Evolutionary conservation across 2,888 invertebrate species (phyloP).

Genomic region (Liopterus haemorrhoidalis): DNA sequence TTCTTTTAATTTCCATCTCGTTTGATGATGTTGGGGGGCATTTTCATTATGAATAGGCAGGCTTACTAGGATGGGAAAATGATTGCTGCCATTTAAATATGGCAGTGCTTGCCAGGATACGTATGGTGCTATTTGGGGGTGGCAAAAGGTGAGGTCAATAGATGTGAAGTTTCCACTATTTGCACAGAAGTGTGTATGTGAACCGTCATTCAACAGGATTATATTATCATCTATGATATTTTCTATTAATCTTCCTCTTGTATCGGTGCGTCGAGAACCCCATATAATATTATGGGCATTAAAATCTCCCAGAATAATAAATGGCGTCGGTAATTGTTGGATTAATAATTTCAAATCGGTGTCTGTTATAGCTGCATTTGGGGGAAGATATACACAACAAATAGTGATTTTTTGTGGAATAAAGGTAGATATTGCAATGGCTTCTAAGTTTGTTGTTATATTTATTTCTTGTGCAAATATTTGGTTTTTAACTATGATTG

Average conservation of each 20-base stretch:
- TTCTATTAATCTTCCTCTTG: slow-evolving; percentile 28
- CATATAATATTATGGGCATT: slow-evolving; percentile 29
- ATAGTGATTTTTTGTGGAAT: too few relatives aligned
- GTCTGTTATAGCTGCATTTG: slow-evolving; percentile 3
- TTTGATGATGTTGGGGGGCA: not conserved
- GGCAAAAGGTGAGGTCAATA: slow-evolving; percentile 26
- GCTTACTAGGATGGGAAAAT: slow-evolving; percentile 24
- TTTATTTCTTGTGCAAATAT: too few relatives aligned
- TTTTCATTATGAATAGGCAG: not conserved
- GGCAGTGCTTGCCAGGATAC: slow-evolving; percentile 14
- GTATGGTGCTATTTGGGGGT: slow-evolving; percentile 11
- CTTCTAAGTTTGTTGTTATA: too few relatives aligned
- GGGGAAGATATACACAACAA: slow-evolving; percentile 24
- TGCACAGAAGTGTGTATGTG: slow-evolving; percentile 26
- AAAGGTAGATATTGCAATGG: too few relatives aligned
- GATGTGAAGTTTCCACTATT: slow-evolving; percentile 17
- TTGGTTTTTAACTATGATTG: too few relatives aligned
- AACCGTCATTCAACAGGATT: slow-evolving; percentile 15
- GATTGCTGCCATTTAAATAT: slow-evolving; percentile 25
- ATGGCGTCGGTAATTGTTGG: slow-evolving; percentile 30
- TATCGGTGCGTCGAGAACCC: slow-evolving; percentile 25
- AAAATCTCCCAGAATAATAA: slow-evolving; percentile 32
- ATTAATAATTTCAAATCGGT: slow-evolving; percentile 21
- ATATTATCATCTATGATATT: slow-evolving; percentile 24
- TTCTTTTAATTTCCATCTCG: slow-evolving; percentile 3